phyloP scores from a whole-genome alignment of 2,113 vertebrate species.

The Corvus hawaiiensis region DNA sequence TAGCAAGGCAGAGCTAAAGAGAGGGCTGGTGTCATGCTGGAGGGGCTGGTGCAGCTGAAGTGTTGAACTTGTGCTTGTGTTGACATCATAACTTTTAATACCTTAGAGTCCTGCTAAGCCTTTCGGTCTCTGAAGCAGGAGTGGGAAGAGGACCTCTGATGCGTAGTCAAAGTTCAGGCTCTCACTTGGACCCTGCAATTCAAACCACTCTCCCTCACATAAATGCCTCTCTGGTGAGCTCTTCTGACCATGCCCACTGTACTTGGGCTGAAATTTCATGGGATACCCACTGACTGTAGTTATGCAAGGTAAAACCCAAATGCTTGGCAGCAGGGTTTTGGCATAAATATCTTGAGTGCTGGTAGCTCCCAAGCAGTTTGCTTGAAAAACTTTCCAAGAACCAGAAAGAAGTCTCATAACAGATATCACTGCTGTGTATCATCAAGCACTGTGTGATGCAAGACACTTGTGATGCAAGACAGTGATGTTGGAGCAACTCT shows the following conservation, averaged over 20 bases:
- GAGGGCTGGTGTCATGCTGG: neutral
- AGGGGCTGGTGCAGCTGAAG: neutral
- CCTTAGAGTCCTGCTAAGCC: neutral
- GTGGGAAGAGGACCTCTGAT: neutral
- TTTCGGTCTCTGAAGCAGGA: neutral
- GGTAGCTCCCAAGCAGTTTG: neutral
- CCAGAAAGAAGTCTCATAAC: neutral
- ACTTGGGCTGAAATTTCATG: neutral
- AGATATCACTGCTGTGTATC: neutral
- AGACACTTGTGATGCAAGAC: neutral
- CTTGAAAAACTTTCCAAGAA: neutral
- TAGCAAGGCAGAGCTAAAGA: neutral
- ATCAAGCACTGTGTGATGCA: neutral
- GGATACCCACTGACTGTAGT: neutral
- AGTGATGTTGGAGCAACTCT: neutral
- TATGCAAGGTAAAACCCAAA: neutral
- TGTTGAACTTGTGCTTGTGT: neutral
- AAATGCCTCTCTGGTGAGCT: neutral
- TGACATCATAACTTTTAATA: accelerated
- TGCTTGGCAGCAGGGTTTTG: neutral
- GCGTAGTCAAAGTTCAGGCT: neutral
- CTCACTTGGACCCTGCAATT: neutral
- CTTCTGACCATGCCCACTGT: neutral
- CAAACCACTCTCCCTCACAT: neutral
- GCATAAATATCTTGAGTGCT: neutral